Conservation (phyloP, 2,888 invertebrate genomes). For the Tipula unca region DNA sequence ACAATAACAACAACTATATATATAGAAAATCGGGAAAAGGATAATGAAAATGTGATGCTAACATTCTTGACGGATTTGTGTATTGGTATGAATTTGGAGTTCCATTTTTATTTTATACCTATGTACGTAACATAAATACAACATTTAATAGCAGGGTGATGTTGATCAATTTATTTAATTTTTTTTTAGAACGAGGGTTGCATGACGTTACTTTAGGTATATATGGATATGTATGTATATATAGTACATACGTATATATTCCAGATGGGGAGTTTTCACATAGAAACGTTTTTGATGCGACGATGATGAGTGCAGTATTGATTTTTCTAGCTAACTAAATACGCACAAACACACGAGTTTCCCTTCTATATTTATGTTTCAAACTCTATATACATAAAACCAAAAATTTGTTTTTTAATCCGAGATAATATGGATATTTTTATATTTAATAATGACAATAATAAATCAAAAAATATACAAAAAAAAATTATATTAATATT, state of each 20-base stretch:
- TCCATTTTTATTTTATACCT: background rate
- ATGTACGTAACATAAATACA: background rate
- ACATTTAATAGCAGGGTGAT: background rate
- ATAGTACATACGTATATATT: no score
- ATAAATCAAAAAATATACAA: background rate
- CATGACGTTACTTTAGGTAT: background rate
- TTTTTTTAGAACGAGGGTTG: background rate
- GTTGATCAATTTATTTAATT: no score
- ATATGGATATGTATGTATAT: background rate
- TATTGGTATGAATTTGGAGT: background rate
- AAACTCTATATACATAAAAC: background rate
- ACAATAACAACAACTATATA: background rate
- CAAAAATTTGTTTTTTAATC: conserved; percentile 8
- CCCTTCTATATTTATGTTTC: background rate
- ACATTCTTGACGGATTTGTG: background rate
- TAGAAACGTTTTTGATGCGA: background rate
- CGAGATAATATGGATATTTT: conserved; percentile 8
- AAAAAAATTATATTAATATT: conserved; percentile 8
- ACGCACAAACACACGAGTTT: background rate
- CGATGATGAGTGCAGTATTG: background rate
- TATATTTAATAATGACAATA: background rate
- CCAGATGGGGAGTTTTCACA: background rate
- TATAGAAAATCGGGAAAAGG: background rate
- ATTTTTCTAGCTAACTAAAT: background rate
- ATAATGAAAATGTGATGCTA: background rate